Conservation (phyloP, 2,113 vertebrate species). For the Cariama cristata region DNA sequence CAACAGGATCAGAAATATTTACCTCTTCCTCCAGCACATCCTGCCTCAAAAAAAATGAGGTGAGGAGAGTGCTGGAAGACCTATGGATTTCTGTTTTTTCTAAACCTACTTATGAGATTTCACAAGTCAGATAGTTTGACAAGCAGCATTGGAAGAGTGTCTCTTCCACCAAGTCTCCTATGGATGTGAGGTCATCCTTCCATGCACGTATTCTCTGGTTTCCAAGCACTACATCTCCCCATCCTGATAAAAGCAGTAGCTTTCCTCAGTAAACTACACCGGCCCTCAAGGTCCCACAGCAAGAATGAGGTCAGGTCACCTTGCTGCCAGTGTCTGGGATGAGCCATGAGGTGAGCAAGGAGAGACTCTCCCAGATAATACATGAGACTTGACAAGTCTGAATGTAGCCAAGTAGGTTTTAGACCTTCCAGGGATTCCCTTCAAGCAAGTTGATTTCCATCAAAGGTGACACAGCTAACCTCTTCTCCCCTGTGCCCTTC, state of each 20-base stretch:
- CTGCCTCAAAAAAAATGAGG: neutral
- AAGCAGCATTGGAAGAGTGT: neutral
- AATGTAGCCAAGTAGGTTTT: slow-evolving; percentile 23
- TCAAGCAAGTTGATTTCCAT: slow-evolving; percentile 6
- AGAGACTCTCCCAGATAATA: neutral
- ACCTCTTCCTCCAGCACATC: neutral
- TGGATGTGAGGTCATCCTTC: neutral
- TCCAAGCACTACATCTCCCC: neutral
- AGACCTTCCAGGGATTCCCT: slow-evolving; percentile 4
- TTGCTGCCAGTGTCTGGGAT: neutral
- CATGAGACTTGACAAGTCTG: slow-evolving; percentile 6
- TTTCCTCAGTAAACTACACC: neutral
- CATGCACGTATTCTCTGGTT: neutral
- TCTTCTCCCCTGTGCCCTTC: neutral
- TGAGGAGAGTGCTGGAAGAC: neutral
- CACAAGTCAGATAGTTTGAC: neutral
- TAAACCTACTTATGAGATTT: neutral
- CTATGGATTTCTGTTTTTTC: neutral
- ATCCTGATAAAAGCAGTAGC: neutral
- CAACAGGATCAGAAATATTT: neutral
- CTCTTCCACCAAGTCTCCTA: neutral
- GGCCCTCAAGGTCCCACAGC: neutral
- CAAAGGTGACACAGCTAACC: slow-evolving; percentile 18
- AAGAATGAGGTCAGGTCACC: neutral
- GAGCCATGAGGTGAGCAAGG: neutral